Evolutionary conservation across 2,797 vertebrate genomes (phyloP), one percentile per base, ranked within the genome.

Genomic region (Sciurus vulgaris): DNA sequence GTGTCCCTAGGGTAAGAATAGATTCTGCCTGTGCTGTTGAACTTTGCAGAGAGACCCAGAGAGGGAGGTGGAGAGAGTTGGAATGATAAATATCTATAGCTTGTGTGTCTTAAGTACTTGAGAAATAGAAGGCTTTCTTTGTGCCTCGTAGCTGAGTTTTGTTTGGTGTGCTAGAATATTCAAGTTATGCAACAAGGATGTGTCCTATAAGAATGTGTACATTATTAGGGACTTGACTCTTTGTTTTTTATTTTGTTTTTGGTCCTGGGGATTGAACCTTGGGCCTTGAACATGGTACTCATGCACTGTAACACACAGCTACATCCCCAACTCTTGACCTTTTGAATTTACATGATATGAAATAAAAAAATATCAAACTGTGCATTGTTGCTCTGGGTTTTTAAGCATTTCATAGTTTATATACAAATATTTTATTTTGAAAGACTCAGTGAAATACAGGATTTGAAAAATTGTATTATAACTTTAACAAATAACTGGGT

Each of bases 301-400:
- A 41, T 1, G 20, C 2, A 7, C 12, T 47, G 7, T 26, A 28
- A 4, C 49, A 79, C 33, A 44, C 30, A 86, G 18, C 49, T 35
- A 8, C 15, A n/a, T 10, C 22, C 11, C 17, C 7, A 28, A 11
- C 24, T 9, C 65, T 65, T 63, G 10, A 38, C 38, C 26, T 59
- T 93, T 92, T 76, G 30, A 94, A 84, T 93, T 86, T 70, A 47
- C 9, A 9, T 86, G 44, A 41, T 70, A 33, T 24, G 13, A 26
- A 63, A 74, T 78, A 15, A 91, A 61, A 54, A 51, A 54, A 30
- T 67, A 81, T 76, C n/a, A 59, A 84, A 49, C 4, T 69, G 12
- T 74, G 28, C 77, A 24, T 11, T 72, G 95, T 90, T 35, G 84
- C 35, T 84, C 10, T 93, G 33, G 73, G 85, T 35, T 96, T 89